A percentile compares a stretch with the other conserved stretches of the same genome.
Evolutionary conservation across 2,888 invertebrate species (phyloP).

Genomic region (Nesidiocoris tenuis): DNA sequence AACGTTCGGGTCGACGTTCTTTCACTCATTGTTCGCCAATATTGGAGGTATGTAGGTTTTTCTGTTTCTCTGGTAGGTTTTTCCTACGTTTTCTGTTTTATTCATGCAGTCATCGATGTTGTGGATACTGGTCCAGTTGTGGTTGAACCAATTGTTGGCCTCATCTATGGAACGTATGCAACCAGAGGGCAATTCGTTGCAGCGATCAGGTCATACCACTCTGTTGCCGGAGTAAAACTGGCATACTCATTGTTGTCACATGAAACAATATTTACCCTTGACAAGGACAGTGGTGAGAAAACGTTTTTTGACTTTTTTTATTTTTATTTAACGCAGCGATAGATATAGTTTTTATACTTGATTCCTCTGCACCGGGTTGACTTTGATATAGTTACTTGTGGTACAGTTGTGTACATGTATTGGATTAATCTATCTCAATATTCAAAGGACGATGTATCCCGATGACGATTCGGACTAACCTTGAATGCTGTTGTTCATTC

Average conservation of each 20-base stretch:
- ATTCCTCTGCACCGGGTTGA: not conserved
- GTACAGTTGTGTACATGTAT: too few relatives aligned
- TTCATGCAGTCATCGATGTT: constrained; percentile 30
- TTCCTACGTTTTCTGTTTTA: too few relatives aligned
- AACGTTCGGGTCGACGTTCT: too few relatives aligned
- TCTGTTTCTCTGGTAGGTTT: too few relatives aligned
- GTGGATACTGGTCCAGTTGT: constrained; percentile 29
- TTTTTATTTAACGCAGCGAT: not conserved
- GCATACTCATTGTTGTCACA: constrained; percentile 15
- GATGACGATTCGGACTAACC: too few relatives aligned
- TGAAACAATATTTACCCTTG: constrained; percentile 31
- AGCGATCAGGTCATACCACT: constrained; percentile 18
- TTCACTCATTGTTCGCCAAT: too few relatives aligned
- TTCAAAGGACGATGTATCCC: too few relatives aligned
- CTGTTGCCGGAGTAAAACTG: constrained; percentile 21
- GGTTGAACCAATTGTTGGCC: constrained; percentile 19
- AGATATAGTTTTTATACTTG: too few relatives aligned
- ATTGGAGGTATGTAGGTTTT: too few relatives aligned
- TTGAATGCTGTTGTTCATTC: too few relatives aligned
- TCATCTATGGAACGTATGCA: constrained; percentile 27
- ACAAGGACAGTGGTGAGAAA: constrained; percentile 45
- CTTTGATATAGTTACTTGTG: too few relatives aligned
- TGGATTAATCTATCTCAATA: too few relatives aligned
- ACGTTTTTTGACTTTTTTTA: constrained; percentile 7
- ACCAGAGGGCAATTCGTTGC: constrained; percentile 31